Conservation (phyloP, 2,797 vertebrate genomes). For the Coccyzus lansbergi region DNA sequence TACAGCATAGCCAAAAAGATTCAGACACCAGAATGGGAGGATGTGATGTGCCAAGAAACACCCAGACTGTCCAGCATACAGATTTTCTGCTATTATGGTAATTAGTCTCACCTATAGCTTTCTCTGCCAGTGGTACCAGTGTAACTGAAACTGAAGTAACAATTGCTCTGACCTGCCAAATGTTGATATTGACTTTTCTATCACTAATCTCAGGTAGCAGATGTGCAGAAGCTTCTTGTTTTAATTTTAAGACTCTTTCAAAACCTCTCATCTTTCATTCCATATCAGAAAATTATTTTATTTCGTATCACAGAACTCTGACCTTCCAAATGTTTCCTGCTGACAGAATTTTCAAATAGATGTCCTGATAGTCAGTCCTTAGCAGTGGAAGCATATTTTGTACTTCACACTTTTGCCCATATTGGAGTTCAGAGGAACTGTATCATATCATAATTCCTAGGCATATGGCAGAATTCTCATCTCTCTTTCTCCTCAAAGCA, state of each 20-base stretch:
- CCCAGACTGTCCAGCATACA: neutral
- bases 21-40: neutral
- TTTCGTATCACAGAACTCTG: constrained; percentile 2
- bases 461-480: neutral
- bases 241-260: neutral
- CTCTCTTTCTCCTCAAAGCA: neutral
- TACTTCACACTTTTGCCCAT: neutral
- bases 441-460: neutral
- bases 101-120: neutral
- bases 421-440: neutral
- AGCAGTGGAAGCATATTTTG: neutral
- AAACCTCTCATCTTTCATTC: neutral
- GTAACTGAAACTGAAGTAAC: neutral
- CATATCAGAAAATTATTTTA: neutral
- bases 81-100: neutral
- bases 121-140: neutral
- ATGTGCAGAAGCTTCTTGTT: neutral
- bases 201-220: neutral
- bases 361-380: neutral
- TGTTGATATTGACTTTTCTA: neutral
- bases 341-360: constrained; percentile 3
- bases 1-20: neutral
- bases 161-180: neutral
- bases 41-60: neutral
- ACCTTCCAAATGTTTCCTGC: neutral